A percentile compares a stretch with the other conserved stretches of the same genome.
Conservation (phyloP, 2,888 invertebrate genomes). For the Pediacus dermestoides region DNA sequence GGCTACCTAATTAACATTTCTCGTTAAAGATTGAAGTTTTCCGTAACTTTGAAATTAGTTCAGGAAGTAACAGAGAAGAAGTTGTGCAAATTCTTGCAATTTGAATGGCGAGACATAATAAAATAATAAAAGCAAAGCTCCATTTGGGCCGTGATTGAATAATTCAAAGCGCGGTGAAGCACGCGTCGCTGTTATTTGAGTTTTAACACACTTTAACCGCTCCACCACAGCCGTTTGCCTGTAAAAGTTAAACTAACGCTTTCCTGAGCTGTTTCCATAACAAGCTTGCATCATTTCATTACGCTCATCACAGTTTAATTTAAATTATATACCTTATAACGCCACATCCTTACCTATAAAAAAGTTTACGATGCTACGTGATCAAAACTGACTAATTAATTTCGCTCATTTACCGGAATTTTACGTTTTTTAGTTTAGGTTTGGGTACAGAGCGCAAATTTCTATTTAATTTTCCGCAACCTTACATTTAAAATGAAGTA, state of each 20-base stretch:
- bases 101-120: constrained; percentile 39
- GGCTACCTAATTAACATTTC: constrained; percentile 35
- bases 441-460: too few relatives aligned
- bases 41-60: constrained; percentile 36
- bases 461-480: too few relatives aligned
- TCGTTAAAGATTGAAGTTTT: constrained; percentile 35
- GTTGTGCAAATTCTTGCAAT: constrained; percentile 34
- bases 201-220: constrained; percentile 37
- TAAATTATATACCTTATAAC: too few relatives aligned
- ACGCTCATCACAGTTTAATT: too few relatives aligned
- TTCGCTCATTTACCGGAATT: too few relatives aligned
- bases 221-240: constrained; percentile 23
- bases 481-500: too few relatives aligned
- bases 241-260: constrained; percentile 29
- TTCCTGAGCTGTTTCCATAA: too few relatives aligned
- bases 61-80: constrained; percentile 32
- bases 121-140: constrained; percentile 39
- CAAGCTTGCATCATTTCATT: too few relatives aligned
- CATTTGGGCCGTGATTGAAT: constrained; percentile 37
- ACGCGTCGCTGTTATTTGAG: constrained; percentile 35
- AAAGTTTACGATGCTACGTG: too few relatives aligned
- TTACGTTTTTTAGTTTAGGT: too few relatives aligned
- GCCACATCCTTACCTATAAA: too few relatives aligned
- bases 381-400: too few relatives aligned
- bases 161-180: constrained; percentile 34